Conservation (phyloP, 2,888 invertebrate genomes). For the Pocota personata region DNA sequence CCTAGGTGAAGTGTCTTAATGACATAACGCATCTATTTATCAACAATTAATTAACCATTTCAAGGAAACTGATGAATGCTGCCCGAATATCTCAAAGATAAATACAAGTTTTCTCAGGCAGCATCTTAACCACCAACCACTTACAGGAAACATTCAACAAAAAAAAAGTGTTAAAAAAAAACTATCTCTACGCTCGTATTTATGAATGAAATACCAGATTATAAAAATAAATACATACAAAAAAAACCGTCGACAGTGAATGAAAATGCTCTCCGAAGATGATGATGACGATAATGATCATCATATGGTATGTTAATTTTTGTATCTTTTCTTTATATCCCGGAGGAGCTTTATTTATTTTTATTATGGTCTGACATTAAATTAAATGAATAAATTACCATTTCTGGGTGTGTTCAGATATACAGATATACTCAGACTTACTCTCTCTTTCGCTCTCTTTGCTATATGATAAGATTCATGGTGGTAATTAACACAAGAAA, state of each 20-base stretch:
- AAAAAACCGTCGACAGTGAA: slow-evolving; percentile 12
- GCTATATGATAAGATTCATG: slow-evolving; percentile 32
- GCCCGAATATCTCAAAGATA: too few relatives aligned
- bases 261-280: slow-evolving; percentile 31
- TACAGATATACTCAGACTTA: not conserved
- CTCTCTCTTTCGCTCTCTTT: not conserved
- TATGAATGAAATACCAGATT: slow-evolving; percentile 54
- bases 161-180: not conserved
- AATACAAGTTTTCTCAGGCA: not conserved
- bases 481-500: slow-evolving; percentile 44
- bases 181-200: slow-evolving; percentile 22
- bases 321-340: slow-evolving; percentile 1
- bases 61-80: not conserved
- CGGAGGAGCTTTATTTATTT: slow-evolving; percentile 51
- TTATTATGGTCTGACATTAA: slow-evolving; percentile 52
- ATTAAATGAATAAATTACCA: slow-evolving; percentile 61
- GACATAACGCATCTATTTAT: not conserved
- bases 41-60: not conserved
- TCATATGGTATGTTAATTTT: slow-evolving; percentile 47
- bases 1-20: too few relatives aligned
- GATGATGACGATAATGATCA: slow-evolving; percentile 39
- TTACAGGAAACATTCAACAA: not conserved
- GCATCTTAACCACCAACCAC: not conserved
- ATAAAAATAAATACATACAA: slow-evolving; percentile 2
- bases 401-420: slow-evolving; percentile 48